Base-by-base conservation (phyloP, 2,113 vertebrate genomes). In the Hydrolagus affinis region DNA sequence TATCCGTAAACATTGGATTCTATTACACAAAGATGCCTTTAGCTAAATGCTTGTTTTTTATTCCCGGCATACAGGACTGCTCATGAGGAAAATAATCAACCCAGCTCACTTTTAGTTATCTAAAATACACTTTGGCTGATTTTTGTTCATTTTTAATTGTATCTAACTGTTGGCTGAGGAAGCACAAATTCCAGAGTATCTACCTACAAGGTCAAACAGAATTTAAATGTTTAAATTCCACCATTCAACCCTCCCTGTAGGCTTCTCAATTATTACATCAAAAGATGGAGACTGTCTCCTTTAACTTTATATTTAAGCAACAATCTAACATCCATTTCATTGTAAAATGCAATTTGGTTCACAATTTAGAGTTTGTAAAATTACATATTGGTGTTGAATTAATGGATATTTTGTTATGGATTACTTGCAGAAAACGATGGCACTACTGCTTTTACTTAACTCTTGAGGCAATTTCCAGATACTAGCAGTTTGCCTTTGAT, bases 91-190 rank as follows among this genome's bases (percentile, higher is more conserved):
- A n/a, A 59, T 57, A 56, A 62, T 30, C 44, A 74, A 7, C 72
- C 15, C 23, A 11, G 21, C 1, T 77, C 19, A 30, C 9, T 74
- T 77, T 23, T 21, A 77, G 23, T 59, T 78, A 78, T 78, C 21
- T 62, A 62, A 28, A 78, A 12, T 60, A 11, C 23, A 62, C 25
- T 78, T 59, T 59, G 28, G 23, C 12, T 77, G 19, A 76, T n/a
- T n/a, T 44, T 76, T 76, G 23, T 76, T 76, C 19, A 59, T 78
- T 57, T n/a, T 78, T 78, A 62, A 60, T 78, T 78, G 25, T 7
- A 62, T 62, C 59, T 62, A 62, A 62, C 72, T 17, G 3, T 30
- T 15, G 59, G 57, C 4, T 3, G 2, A 23, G 12, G 59, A 44
- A 44, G 25, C 57, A 14, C 59, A 62, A 78, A 62, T 62, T 78